Base-by-base conservation (phyloP, 2,797 vertebrate species). In the Danio albolineatus region DNA sequence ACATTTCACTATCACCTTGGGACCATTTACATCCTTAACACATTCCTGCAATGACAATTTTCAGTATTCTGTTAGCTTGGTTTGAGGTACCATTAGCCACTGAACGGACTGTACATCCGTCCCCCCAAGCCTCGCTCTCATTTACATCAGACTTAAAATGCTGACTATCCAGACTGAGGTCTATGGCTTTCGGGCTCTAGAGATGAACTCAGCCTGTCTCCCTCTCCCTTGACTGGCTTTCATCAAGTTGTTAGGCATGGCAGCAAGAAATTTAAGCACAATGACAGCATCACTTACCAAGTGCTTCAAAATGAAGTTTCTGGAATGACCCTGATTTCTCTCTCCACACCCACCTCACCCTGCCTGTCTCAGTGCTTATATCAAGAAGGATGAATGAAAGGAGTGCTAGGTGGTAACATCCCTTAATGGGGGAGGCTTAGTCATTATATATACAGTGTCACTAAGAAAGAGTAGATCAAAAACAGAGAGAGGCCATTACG, bases 361-460 rank as follows among this genome's bases (percentile, higher is more conserved):
- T 14, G 44, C 44, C 57, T 44, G 38, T 72, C 77, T 61, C 6
- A 0, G 41, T n/a, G 57, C 57, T 71, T 72, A 62, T 61, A 62
- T 72, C 48, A 38, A 2, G 8, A 19, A 71, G 77, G 39, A 72
- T 64, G 57, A 72, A 79, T 79, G 66, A 72, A 79, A 79, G 57
- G 57, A 72, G 67, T 43, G 38, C 39, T 43, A 72, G 67, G 44
- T 72, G 67, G 67, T 71, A 53, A 72, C 67, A 79, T 64, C 19
- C 16, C 57, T 72, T 79, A 72, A 79, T 54, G 7, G 36, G 57
- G 65, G 19, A 64, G 71, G 75, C 64, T 74, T 60, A 65, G 61
- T 69, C 62, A 80, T 81, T 82, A 56, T 69, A 79, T 72, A 81
- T 82, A 51, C 80, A 79, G 72, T 79, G 70, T 78, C 79, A 72